These are phyloP conservation scores for Cosmorhoe ocellata DNA, from an alignment of 2,888 invertebrate genomes.

Conservation along the genomic window DNA sequence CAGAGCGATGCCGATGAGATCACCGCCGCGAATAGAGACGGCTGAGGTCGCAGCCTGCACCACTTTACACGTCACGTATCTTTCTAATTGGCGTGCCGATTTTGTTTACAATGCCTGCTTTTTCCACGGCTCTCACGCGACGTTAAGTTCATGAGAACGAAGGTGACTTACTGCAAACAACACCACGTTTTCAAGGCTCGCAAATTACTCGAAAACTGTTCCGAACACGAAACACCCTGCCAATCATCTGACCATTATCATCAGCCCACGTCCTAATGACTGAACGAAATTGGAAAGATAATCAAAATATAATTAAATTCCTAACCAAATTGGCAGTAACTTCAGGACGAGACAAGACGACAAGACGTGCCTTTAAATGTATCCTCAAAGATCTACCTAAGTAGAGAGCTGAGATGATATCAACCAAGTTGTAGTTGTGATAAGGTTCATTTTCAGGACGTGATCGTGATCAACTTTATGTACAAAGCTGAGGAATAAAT, in stretches of 20 bases:
- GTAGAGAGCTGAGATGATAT: too few relatives aligned
- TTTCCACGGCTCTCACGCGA: conserved; percentile 55
- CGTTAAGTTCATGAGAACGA: conserved; percentile 43
- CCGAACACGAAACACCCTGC: conserved; percentile 9
- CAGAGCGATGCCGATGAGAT: conserved; percentile 64
- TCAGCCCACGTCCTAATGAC: conserved; percentile 18
- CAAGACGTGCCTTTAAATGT: too few relatives aligned
- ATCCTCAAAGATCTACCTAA: too few relatives aligned
- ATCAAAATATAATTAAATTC: conserved; percentile 11
- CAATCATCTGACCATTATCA: conserved; percentile 12
- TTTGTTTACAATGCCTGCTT: conserved; percentile 62
- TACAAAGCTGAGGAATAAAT: conserved; percentile 5
- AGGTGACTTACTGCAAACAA: conserved; percentile 39
- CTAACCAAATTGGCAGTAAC: conserved; percentile 23
- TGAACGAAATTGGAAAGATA: conserved; percentile 16
- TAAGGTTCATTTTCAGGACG: too few relatives aligned
- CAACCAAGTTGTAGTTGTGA: too few relatives aligned
- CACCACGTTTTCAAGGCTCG: conserved; percentile 27
- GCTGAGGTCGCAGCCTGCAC: conserved; percentile 75
- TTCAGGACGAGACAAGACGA: conserved; percentile 2
- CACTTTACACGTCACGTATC: conserved; percentile 69
- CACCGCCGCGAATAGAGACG: conserved; percentile 71
- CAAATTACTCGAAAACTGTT: conserved; percentile 16
- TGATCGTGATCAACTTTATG: conserved; percentile 15
- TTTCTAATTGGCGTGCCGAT: conserved; percentile 71